phyloP scores from a whole-genome alignment of 2,888 invertebrate species.

The Drosophila maculinotata region DNA sequence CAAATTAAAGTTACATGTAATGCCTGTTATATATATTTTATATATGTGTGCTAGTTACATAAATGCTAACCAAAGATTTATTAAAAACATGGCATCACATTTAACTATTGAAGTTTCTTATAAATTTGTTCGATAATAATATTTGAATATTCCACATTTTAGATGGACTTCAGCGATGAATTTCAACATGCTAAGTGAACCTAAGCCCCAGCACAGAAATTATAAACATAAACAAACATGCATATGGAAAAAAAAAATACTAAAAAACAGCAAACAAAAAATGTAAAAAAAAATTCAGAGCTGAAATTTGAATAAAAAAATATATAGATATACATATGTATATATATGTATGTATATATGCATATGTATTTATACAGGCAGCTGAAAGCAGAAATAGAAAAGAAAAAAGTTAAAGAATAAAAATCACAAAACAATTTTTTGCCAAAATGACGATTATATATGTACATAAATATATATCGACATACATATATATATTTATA shows the following conservation, averaged over 20 bases:
- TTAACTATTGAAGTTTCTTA: background rate
- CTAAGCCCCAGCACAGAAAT: slow-evolving; percentile 43
- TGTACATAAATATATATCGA: slow-evolving; percentile 37
- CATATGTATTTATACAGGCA: slow-evolving; percentile 59
- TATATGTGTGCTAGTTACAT: too few species aligned
- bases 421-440: slow-evolving; percentile 40
- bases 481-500: slow-evolving; percentile 64
- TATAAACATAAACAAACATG: slow-evolving; percentile 42
- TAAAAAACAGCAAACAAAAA: slow-evolving; percentile 63
- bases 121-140: too few species aligned
- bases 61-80: too few species aligned
- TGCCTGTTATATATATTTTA: too few species aligned
- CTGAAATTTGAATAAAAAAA: slow-evolving; percentile 68
- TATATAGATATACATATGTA: slow-evolving; percentile 50
- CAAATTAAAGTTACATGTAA: slow-evolving; percentile 9
- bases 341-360: slow-evolving; percentile 51
- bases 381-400: slow-evolving; percentile 54
- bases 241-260: slow-evolving; percentile 41
- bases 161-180: slow-evolving; percentile 56
- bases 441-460: slow-evolving; percentile 59
- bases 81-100: slow-evolving; percentile 6
- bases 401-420: slow-evolving; percentile 28
- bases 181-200: slow-evolving; percentile 39
- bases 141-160: slow-evolving; percentile 53
- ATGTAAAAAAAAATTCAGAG: slow-evolving; percentile 71